phyloP scores from a whole-genome alignment of 2,797 vertebrate genomes.

The Eulemur albifrons region DNA sequence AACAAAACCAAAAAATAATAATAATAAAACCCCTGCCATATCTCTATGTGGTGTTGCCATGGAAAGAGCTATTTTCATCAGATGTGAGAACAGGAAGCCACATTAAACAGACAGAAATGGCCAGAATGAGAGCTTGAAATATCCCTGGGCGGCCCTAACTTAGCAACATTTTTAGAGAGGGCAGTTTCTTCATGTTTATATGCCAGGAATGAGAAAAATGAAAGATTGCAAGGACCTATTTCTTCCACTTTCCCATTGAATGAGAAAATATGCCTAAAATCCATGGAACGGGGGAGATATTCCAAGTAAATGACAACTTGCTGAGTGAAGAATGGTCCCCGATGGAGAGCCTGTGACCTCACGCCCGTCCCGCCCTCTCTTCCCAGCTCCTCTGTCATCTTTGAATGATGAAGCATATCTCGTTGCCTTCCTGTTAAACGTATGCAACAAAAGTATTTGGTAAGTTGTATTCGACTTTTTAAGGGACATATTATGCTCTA shows the following conservation, averaged over 20 bases:
- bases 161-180: conserved; percentile 43
- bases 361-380: too few relatives aligned
- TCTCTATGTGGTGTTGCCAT: conserved; percentile 72
- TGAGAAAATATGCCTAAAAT: conserved; percentile 37
- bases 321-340: conserved; percentile 9
- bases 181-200: conserved; percentile 53
- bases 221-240: not conserved
- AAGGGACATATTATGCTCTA: not conserved
- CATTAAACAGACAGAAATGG: conserved; percentile 71
- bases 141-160: conserved; percentile 75
- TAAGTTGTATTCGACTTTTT: not conserved
- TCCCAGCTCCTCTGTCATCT: not conserved
- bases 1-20: not conserved
- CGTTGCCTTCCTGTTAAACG: not conserved
- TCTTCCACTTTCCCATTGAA: conserved; percentile 45
- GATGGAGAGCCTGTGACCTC: not conserved
- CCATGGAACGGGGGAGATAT: not conserved
- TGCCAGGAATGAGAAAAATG: conserved; percentile 64
- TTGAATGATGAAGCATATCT: not conserved
- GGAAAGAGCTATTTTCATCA: conserved; percentile 79
- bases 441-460: not conserved
- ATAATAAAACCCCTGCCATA: conserved; percentile 12
- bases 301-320: conserved; percentile 50
- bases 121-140: conserved; percentile 72
- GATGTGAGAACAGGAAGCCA: conserved; percentile 73